phyloP scores from a whole-genome alignment of 2,888 invertebrate genomes.

The Caradrina kadenii region DNA sequence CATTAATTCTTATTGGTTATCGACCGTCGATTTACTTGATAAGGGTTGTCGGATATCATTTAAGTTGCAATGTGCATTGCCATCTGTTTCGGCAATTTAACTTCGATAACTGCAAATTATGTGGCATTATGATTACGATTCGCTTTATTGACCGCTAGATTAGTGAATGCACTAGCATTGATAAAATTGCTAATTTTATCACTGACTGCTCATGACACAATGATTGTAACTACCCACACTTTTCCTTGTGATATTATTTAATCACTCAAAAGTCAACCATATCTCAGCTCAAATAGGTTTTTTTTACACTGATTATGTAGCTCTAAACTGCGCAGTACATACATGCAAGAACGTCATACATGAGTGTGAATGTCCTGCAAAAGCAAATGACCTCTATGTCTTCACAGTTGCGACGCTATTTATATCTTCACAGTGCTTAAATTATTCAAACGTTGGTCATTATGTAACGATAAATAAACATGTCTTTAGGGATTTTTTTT shows the following conservation, averaged over 20 bases:
- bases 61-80: conserved; percentile 22
- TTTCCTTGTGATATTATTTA: background rate
- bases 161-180: background rate
- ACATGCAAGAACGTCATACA: background rate
- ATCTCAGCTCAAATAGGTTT: background rate
- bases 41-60: conserved; percentile 16
- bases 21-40: conserved; percentile 27
- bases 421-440: background rate
- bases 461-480: too few species aligned
- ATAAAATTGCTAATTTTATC: conserved; percentile 19
- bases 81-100: conserved; percentile 6
- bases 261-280: background rate
- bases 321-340: background rate
- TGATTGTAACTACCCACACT: background rate
- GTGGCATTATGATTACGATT: background rate
- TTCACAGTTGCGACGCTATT: conserved; percentile 22
- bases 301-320: background rate
- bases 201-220: background rate
- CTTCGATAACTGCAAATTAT: conserved; percentile 3
- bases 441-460: background rate
- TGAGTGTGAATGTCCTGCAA: conserved; percentile 17
- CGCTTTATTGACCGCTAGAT: background rate
- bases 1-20: conserved; percentile 29
- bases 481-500: too few species aligned
- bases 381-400: conserved; percentile 36